Base-by-base conservation (phyloP, 1,140 invertebrate species). In the Drosophila pallidifrons region DNA sequence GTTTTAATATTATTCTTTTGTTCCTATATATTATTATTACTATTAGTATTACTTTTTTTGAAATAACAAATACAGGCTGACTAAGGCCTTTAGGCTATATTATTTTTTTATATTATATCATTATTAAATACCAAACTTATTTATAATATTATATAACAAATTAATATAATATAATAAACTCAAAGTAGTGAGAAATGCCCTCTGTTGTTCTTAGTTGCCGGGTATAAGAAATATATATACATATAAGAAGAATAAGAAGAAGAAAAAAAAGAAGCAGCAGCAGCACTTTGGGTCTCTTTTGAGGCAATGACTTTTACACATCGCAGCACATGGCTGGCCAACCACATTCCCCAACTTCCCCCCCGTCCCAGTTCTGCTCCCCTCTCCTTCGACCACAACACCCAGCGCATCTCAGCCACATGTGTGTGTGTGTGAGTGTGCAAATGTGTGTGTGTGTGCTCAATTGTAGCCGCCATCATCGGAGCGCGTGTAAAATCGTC, bases 251-350 rank as follows among this genome's bases (percentile, higher is more conserved):
- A 8, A 15, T 15, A 55, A 32, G 6, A 55, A 32, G 49, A 61
- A 65, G 60, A 68, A 64, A 20, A n/a, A 20, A 71, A 69, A 67
- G 11, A 1, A 13, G n/a, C 10, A 20, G 35, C 5, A 7, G 28
- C 8, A 16, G 32, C 70, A 75, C 75, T 87, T 87, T 55, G 70
- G 72, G 52, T 61, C 75, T 72, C 67, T 78, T 60, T 75, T 65
- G 63, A 87, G 83, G 83, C 82, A 87, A 75, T 87, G 83, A 87
- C 82, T 87, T 88, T 87, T 87, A 88, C 82, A 87, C 82, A 88
- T 87, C 83, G 82, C 79, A 85, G 77, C 81, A 83, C 81, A 83
- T 87, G 83, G 79, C 79, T 25, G 45, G 63, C 52, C 52, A 45
- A 51, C 51, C 30, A 58, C 45, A 30, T 20, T 4, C 38, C 32